Conservation (phyloP, 2,888 invertebrate species). For the Harpalus rubripes region DNA sequence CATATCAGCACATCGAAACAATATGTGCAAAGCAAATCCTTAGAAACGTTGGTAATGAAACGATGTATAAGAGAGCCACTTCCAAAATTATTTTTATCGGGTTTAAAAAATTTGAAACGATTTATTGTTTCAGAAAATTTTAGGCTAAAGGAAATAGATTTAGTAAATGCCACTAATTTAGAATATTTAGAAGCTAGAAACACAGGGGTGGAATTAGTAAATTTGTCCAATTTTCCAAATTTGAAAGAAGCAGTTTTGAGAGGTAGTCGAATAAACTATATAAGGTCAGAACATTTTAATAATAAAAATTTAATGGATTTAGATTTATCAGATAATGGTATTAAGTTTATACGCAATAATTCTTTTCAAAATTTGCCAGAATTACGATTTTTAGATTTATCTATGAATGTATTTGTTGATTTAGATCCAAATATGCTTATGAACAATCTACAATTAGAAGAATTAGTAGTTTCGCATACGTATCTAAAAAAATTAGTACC, state of each 20-base stretch:
- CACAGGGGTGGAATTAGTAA: constrained; percentile 82
- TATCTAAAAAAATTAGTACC: constrained; percentile 81
- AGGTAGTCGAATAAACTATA: constrained; percentile 82
- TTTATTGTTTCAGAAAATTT: constrained; percentile 83
- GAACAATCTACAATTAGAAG: constrained; percentile 81
- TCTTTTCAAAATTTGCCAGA: constrained; percentile 82
- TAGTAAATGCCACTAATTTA: constrained; percentile 79
- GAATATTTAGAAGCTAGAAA: constrained; percentile 81
- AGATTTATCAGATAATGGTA: constrained; percentile 84
- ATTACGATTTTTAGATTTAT: constrained; percentile 83
- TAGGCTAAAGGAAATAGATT: constrained; percentile 76
- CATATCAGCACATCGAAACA: constrained; percentile 5
- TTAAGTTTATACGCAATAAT: constrained; percentile 81
- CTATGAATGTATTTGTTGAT: constrained; percentile 83
- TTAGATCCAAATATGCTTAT: constrained; percentile 82
- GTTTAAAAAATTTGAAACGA: constrained; percentile 81
- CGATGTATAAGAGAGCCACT: constrained; percentile 39
- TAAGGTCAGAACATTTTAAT: constrained; percentile 81
- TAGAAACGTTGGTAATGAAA: constrained; percentile 46
- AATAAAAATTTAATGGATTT: constrained; percentile 81
- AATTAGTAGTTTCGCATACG: constrained; percentile 84
- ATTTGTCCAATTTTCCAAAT: constrained; percentile 82
- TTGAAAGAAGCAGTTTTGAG: constrained; percentile 81
- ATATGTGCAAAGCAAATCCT: constrained; percentile 42
- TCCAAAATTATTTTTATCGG: constrained; percentile 70